phyloP scores from a whole-genome alignment of 2,797 vertebrate species.

The Erpetoichthys calabaricus region DNA sequence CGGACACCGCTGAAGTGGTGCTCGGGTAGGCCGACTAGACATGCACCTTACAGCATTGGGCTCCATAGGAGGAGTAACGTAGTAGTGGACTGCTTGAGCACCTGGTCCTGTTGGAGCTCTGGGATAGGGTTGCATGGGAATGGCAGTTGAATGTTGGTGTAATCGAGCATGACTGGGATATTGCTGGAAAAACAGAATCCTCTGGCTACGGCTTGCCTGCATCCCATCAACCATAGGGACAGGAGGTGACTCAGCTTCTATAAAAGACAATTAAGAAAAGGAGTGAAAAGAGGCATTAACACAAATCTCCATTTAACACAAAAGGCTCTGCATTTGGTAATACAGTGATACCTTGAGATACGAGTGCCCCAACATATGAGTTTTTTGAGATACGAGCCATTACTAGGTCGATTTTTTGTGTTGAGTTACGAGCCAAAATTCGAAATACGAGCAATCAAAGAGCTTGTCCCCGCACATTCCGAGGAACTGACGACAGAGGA shows the following conservation, averaged over 20 bases:
- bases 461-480: too few relatives aligned
- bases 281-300: not conserved
- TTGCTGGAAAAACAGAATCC: slow-evolving; percentile 67
- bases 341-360: too few relatives aligned
- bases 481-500: too few relatives aligned
- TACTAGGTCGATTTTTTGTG: too few relatives aligned
- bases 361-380: too few relatives aligned
- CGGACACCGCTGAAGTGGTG: slow-evolving; percentile 31
- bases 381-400: too few relatives aligned
- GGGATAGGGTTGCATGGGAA: slow-evolving; percentile 57
- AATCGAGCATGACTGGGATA: slow-evolving; percentile 63
- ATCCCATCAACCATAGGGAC: slow-evolving; percentile 45
- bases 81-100: slow-evolving; percentile 54
- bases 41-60: slow-evolving; percentile 54
- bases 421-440: too few relatives aligned
- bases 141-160: slow-evolving; percentile 48
- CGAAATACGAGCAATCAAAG: too few relatives aligned
- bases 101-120: slow-evolving; percentile 46
- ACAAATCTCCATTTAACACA: too few relatives aligned
- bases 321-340: too few relatives aligned
- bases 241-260: slow-evolving; percentile 53
- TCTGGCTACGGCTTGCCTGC: slow-evolving; percentile 34
- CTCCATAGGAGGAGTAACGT: slow-evolving; percentile 56
- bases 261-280: slow-evolving; percentile 21
- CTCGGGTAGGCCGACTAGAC: slow-evolving; percentile 42